Percentiles rank a stretch among this genome's conserved stretches.
These are phyloP conservation scores for Stichopus horrens DNA, from an alignment of 53 echinoderm and acorn worm genomes.

Conservation along the genomic window DNA sequence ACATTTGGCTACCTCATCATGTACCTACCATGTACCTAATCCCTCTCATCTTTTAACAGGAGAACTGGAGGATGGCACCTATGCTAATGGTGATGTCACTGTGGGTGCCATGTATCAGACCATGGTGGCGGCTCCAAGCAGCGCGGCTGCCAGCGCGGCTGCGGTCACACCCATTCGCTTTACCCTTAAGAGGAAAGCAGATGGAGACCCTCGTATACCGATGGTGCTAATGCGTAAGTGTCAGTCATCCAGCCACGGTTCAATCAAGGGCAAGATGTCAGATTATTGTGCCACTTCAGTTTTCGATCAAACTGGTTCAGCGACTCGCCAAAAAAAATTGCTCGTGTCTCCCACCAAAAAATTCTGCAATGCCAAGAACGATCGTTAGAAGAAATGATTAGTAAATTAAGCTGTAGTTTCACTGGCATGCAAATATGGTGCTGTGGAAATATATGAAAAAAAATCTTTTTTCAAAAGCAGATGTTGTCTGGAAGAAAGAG, in stretches of 20 bases:
- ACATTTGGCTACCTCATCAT: background rate
- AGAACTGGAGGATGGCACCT: slow-evolving; percentile 14
- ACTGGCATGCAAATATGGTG: no score
- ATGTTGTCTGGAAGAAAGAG: no score
- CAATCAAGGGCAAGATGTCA: background rate
- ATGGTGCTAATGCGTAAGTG: slow-evolving; percentile 53
- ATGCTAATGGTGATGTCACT: slow-evolving; percentile 34
- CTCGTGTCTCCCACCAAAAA: background rate
- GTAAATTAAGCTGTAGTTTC: no score
- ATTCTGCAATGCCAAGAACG: background rate
- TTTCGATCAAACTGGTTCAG: background rate
- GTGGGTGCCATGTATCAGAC: slow-evolving; percentile 14
- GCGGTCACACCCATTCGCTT: slow-evolving; percentile 46
- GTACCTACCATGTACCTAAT: background rate
- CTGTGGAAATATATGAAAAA: no score
- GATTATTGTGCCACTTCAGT: background rate
- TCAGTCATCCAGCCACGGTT: background rate
- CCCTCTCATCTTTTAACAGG: slow-evolving; percentile 17
- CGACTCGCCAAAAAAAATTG: background rate
- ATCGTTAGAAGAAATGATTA: no score
- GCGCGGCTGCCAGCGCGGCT: slow-evolving; percentile 39
- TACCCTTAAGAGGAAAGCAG: slow-evolving; percentile 41
- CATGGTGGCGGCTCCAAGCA: slow-evolving; percentile 27
- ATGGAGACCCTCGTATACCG: slow-evolving; percentile 44
- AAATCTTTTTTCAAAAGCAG: no score